Evolutionary conservation across 1,140 invertebrate species (phyloP), one percentile per base, ranked within the genome.

Genomic region (Atta texana): DNA sequence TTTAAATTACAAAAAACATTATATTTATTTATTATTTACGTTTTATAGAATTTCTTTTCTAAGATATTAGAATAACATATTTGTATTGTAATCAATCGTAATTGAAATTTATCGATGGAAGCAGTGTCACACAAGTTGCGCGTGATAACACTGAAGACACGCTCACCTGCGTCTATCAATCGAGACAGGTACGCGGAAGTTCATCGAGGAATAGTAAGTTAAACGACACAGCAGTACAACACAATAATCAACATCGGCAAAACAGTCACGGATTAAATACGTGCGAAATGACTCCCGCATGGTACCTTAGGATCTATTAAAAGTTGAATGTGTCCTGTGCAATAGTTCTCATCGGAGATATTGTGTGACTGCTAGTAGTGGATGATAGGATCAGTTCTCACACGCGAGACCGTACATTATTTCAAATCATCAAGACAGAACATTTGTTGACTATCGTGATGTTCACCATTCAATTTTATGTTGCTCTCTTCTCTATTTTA

Each of bases 131-230:
- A 39, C 76, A 57, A 69, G 49, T 28, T 85, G 61, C 80, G 63
- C 76, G 84, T 88, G 82, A 69, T 85, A 34, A 63, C 71, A 49
- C 55, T 21, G 55, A 87, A 84, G 51, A 87, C 85, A 34, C 21
- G 77, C 64, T 87, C 89, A 59, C 12, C 80, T 64, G 75, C 85
- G 88, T 88, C 86, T 68, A 88, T 92, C 90, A 90, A 92, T 92
- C 92, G 51, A 91, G 90, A 88, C 93, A 92, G 93, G 92, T 94
- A 94, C 93, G 87, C 94, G 94, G 94, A 94, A 95, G 92, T 93
- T 85, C 85, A 86, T 28, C 87, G 66, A 87, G 72, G 93, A 94
- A 95, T 94, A 91, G 91, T 88, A 94, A 94, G 91, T 92, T 89
- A 92, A 93, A 90, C 82, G 87, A 85, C 85, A 81, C 63, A 90